Conservation (phyloP, 2,797 vertebrate genomes). For the Amniataba percoides region DNA sequence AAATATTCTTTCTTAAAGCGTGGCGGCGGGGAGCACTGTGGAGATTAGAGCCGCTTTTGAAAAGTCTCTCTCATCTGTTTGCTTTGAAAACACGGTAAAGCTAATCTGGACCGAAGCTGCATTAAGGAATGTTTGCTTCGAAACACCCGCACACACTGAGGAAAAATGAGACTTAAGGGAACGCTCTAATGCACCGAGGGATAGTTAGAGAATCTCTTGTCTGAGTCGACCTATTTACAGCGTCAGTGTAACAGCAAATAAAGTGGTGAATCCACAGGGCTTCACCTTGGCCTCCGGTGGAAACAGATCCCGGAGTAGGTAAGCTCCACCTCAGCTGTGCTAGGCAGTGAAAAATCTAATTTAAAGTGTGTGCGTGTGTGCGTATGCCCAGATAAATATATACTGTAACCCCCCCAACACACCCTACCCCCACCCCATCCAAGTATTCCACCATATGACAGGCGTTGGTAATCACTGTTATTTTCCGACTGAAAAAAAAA, state of each 20-base stretch:
- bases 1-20: slow-evolving; percentile 44
- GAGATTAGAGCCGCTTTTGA: slow-evolving; percentile 64
- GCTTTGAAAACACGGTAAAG: slow-evolving; percentile 45
- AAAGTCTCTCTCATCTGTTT: slow-evolving; percentile 55
- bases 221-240: slow-evolving; percentile 40
- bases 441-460: slow-evolving; percentile 51
- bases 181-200: slow-evolving; percentile 21
- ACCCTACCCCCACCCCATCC: too few species aligned
- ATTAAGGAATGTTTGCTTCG: slow-evolving; percentile 53
- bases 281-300: slow-evolving; percentile 41
- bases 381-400: slow-evolving; percentile 13
- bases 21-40: slow-evolving; percentile 27
- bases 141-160: slow-evolving; percentile 48
- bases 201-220: slow-evolving; percentile 38
- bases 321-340: background rate
- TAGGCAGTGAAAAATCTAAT: slow-evolving; percentile 30
- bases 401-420: slow-evolving; percentile 7
- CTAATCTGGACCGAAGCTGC: slow-evolving; percentile 46
- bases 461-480: slow-evolving; percentile 55
- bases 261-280: slow-evolving; percentile 42
- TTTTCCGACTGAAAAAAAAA: slow-evolving; percentile 62
- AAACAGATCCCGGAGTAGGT: slow-evolving; percentile 17
- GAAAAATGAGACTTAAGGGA: slow-evolving; percentile 20
- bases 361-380: slow-evolving; percentile 32
- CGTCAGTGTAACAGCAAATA: slow-evolving; percentile 49